These are phyloP conservation scores for Drosophila paramelanica DNA, from an alignment of 2,888 invertebrate genomes.

Conservation along the genomic window DNA sequence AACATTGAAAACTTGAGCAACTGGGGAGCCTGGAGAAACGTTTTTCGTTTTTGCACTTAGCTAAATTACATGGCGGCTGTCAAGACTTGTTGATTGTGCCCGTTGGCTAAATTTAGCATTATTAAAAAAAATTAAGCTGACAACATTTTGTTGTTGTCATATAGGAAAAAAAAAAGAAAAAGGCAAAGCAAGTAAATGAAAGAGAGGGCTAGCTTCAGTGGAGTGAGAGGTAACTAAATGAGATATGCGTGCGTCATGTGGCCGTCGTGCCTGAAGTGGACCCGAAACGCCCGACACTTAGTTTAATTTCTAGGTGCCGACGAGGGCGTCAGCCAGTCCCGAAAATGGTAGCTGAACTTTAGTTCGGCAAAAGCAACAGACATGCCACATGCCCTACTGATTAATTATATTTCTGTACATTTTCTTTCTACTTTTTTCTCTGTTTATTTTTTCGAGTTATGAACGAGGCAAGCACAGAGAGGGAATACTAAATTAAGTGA, in stretches of 20 bases:
- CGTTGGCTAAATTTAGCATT: slow-evolving; percentile 77
- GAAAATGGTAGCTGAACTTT: slow-evolving; percentile 16
- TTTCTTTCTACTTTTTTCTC: slow-evolving; percentile 14
- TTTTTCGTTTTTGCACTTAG: slow-evolving; percentile 66
- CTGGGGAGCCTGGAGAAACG: slow-evolving; percentile 21
- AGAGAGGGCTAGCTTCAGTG: background rate
- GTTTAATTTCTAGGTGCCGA: slow-evolving; percentile 76
- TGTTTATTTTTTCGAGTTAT: slow-evolving; percentile 45
- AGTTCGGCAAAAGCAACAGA: slow-evolving; percentile 33
- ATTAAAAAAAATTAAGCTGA: slow-evolving; percentile 80
- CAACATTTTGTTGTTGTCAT: slow-evolving; percentile 67
- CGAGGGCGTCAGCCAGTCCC: slow-evolving; percentile 48
- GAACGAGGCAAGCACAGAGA: slow-evolving; percentile 29
- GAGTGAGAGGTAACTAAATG: slow-evolving; percentile 12
- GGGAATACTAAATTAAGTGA: slow-evolving; percentile 62
- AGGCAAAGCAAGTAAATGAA: slow-evolving; percentile 1
- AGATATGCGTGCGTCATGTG: slow-evolving; percentile 79
- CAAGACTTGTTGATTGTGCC: slow-evolving; percentile 73
- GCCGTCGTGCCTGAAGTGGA: slow-evolving; percentile 31
- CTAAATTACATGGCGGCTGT: slow-evolving; percentile 73
- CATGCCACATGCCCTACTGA: slow-evolving; percentile 76
- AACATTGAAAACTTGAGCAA: slow-evolving; percentile 1
- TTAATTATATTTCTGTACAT: slow-evolving; percentile 69
- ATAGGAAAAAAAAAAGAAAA: slow-evolving; percentile 36
- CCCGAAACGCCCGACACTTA: slow-evolving; percentile 66